Percentiles rank a stretch among this genome's conserved stretches.
Evolutionary conservation across 2,888 invertebrate species (phyloP).

Genomic region (Odontocolon sp.): DNA sequence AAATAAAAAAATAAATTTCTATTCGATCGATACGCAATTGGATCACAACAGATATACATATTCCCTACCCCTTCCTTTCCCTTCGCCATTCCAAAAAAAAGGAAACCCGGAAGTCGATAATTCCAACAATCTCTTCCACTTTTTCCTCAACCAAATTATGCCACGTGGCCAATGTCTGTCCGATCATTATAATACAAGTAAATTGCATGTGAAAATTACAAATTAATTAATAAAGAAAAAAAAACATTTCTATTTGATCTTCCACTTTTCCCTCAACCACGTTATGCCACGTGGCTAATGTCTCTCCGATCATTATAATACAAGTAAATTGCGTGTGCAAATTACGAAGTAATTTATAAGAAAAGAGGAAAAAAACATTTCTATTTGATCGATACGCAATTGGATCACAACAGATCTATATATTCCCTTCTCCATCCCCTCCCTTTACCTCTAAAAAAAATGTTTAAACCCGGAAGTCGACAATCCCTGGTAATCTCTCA

Average conservation of each 20-base stretch:
- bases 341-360: neutral
- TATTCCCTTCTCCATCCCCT: neutral
- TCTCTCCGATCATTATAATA: neutral
- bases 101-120: slow-evolving; percentile 18
- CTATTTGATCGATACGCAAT: neutral
- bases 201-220: neutral
- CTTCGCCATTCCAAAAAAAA: neutral
- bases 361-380: too few species aligned
- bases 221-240: neutral
- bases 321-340: neutral
- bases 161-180: slow-evolving; percentile 31
- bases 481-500: too few species aligned
- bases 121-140: neutral
- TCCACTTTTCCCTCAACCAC: neutral
- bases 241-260: too few species aligned
- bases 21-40: neutral
- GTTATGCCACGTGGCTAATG: slow-evolving; percentile 34
- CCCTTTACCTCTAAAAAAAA: neutral
- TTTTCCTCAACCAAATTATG: slow-evolving; percentile 3
- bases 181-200: neutral
- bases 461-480: slow-evolving; percentile 13
- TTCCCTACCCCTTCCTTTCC: too few species aligned
- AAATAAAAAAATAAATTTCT: too few species aligned
- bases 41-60: too few species aligned
- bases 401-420: too few species aligned